Conservation (phyloP, 2,113 vertebrate species). For the Collichthys lucidus region DNA sequence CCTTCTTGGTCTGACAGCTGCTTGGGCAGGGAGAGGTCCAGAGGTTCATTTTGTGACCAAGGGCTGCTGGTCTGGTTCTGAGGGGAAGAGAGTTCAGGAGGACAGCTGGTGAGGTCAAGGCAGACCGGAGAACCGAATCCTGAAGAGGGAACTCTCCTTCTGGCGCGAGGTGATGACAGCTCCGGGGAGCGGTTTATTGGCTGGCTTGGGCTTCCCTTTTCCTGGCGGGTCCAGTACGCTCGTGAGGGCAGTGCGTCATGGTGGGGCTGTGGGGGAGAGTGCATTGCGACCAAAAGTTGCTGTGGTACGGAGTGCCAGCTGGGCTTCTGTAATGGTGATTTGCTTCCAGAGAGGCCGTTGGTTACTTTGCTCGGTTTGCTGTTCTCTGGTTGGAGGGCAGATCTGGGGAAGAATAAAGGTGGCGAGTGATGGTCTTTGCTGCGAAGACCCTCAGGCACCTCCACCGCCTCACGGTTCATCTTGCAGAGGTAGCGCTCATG, state of each 20-base stretch:
- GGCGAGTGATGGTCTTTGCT: conserved; percentile 54
- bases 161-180: conserved; percentile 68
- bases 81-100: conserved; percentile 61
- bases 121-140: conserved; percentile 71
- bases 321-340: conserved; percentile 71
- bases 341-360: conserved; percentile 74
- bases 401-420: conserved; percentile 61
- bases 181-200: conserved; percentile 60
- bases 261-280: conserved; percentile 69
- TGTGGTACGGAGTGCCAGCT: conserved; percentile 79
- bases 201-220: conserved; percentile 70
- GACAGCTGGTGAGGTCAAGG: conserved; percentile 73
- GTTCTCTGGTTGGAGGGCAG: conserved; percentile 55
- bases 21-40: conserved; percentile 87
- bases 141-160: conserved; percentile 64
- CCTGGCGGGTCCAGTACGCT: conserved; percentile 69
- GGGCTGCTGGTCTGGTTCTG: conserved; percentile 51
- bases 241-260: conserved; percentile 51
- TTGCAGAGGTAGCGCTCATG: conserved; percentile 84
- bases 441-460: conserved; percentile 56
- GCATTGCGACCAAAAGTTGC: conserved; percentile 77
- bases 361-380: conserved; percentile 47
- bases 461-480: conserved; percentile 67
- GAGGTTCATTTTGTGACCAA: conserved; percentile 82
- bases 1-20: conserved; percentile 44